These are phyloP conservation scores for Osmerus eperlanus DNA, from an alignment of 2,113 vertebrate genomes.

Conservation along the genomic window DNA sequence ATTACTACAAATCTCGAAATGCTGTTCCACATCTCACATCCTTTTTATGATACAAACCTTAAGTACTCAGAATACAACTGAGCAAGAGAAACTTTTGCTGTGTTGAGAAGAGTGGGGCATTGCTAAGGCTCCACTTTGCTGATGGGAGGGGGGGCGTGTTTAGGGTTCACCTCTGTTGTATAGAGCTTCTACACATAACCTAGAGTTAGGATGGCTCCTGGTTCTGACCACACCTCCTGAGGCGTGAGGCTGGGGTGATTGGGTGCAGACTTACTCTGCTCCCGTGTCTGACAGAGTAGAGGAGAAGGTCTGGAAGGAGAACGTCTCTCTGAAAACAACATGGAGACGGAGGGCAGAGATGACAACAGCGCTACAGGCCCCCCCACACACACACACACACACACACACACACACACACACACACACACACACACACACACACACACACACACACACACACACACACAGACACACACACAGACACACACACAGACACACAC, in stretches of 20 bases:
- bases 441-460: too few relatives aligned
- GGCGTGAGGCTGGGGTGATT: background rate
- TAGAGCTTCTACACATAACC: background rate
- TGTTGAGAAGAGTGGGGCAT: background rate
- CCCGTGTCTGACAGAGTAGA: constrained; percentile 23
- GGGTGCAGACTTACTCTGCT: constrained; percentile 29
- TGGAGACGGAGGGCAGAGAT: constrained; percentile 5
- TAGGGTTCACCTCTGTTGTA: too few relatives aligned
- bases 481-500: too few relatives aligned
- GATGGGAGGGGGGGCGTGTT: too few relatives aligned
- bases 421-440: too few relatives aligned
- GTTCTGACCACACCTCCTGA: background rate
- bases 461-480: too few relatives aligned
- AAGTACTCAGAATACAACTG: background rate
- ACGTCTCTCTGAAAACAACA: constrained; percentile 27
- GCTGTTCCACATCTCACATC: too few relatives aligned
- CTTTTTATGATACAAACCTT: background rate
- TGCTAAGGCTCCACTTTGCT: too few relatives aligned
- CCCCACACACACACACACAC: too few relatives aligned
- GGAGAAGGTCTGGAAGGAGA: constrained; percentile 22
- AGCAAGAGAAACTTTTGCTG: background rate
- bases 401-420: too few relatives aligned
- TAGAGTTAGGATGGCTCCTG: too few relatives aligned
- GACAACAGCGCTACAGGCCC: background rate
- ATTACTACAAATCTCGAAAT: too few relatives aligned